Percentiles rank a stretch among this genome's conserved stretches.
Conservation (phyloP, 1,140 invertebrate species). For the Zaprionus tsacasi region DNA sequence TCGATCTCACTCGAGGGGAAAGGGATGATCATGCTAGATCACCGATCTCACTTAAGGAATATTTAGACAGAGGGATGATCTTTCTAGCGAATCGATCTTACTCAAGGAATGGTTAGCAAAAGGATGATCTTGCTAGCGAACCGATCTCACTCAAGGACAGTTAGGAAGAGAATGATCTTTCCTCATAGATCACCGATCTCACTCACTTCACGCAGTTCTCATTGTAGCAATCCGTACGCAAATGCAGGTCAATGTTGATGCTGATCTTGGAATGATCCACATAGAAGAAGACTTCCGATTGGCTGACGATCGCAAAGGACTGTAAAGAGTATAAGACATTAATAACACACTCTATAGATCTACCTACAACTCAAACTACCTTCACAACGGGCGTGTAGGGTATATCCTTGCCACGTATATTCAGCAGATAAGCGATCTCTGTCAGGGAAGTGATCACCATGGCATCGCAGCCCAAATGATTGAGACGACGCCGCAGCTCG, state of each 20-base stretch:
- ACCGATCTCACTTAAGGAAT: conserved; percentile 66
- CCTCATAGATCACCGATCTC: background rate
- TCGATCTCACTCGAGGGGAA: too few species aligned
- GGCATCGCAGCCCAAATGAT: conserved; percentile 88
- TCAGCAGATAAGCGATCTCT: conserved; percentile 97
- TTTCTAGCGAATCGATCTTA: too few species aligned
- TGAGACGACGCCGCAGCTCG: conserved; percentile 88
- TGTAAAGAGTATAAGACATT: background rate
- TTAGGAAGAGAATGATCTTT: too few species aligned
- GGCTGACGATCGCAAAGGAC: conserved; percentile 91
- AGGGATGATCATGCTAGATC: too few species aligned
- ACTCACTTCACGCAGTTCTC: conserved; percentile 88
- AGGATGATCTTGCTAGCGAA: too few species aligned
- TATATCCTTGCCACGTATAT: conserved; percentile 96
- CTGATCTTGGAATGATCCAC: conserved; percentile 87
- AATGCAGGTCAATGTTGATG: conserved; percentile 85
- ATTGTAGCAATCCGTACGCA: conserved; percentile 86
- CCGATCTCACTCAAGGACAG: too few species aligned
- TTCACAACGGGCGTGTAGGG: conserved; percentile 93
- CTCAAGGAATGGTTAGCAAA: too few species aligned
- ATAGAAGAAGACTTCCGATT: conserved; percentile 87
- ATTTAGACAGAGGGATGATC: too few species aligned
- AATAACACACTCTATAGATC: background rate
- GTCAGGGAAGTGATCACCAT: conserved; percentile 95
- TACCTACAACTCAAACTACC: conserved; percentile 18